Conservation (phyloP, 2,113 vertebrate genomes). For the Micromys minutus region DNA sequence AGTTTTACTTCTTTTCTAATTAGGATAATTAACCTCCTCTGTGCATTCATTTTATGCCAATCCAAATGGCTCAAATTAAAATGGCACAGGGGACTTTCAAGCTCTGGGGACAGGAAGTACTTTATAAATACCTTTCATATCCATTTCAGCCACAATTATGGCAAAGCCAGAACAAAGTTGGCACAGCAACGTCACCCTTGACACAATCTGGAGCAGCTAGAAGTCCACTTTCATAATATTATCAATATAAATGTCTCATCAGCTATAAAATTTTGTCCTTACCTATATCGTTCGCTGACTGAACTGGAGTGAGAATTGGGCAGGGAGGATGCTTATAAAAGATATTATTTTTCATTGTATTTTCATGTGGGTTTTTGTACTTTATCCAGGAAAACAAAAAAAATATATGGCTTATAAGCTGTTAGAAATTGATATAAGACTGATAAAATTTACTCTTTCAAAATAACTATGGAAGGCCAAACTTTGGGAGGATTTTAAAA, state of each 20-base stretch:
- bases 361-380: not conserved
- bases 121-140: constrained; percentile 67
- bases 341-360: constrained; percentile 36
- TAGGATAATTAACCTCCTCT: constrained; percentile 78
- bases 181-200: constrained; percentile 49
- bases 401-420: constrained; percentile 5
- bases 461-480: constrained; percentile 1
- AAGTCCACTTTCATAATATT: not conserved
- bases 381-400: constrained; percentile 32
- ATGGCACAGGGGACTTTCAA: constrained; percentile 62
- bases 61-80: constrained; percentile 77
- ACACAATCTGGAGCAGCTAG: constrained; percentile 42
- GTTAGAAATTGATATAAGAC: not conserved
- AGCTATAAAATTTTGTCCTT: constrained; percentile 29
- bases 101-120: constrained; percentile 68
- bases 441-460: constrained; percentile 28
- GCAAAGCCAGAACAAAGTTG: constrained; percentile 58
- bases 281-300: not conserved
- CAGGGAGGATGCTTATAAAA: not conserved
- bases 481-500: constrained; percentile 49
- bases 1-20: constrained; percentile 77
- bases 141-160: constrained; percentile 33
- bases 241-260: not conserved
- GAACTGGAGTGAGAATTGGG: not conserved
- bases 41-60: constrained; percentile 70